phyloP scores from a whole-genome alignment of 2,113 vertebrate genomes.

The Hemibagrus wyckioides region DNA sequence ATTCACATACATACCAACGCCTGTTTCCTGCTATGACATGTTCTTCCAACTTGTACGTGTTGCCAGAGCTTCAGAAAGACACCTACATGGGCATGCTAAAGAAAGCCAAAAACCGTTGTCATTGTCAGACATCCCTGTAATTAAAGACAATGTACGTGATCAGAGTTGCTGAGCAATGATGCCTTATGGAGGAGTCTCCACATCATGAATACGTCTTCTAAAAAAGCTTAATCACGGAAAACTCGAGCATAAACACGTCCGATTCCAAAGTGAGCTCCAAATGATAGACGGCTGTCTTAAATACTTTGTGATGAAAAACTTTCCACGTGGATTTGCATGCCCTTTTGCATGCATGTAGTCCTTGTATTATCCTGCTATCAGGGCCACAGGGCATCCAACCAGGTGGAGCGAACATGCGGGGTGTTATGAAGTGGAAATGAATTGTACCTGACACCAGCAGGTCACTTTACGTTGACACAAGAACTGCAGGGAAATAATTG shows the following conservation, averaged over 20 bases:
- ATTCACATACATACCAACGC: conserved; percentile 5
- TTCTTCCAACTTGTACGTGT: background rate
- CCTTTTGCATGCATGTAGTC: background rate
- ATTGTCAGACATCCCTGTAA: background rate
- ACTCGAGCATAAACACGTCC: background rate
- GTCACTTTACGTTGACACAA: background rate
- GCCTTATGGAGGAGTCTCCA: background rate
- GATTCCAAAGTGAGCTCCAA: background rate
- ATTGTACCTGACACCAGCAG: background rate
- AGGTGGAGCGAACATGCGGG: background rate
- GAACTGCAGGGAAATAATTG: background rate
- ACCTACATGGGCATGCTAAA: conserved; percentile 1
- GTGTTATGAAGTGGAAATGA: background rate
- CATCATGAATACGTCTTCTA: background rate
- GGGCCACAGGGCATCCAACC: background rate
- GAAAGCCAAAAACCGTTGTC: background rate
- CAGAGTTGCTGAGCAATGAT: background rate
- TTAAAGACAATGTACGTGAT: background rate
- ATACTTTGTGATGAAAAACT: background rate
- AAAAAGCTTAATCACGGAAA: background rate
- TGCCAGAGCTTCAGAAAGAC: background rate
- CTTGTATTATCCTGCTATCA: background rate
- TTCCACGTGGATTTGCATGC: conserved; percentile 6
- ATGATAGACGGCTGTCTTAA: background rate
- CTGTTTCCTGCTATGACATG: conserved; percentile 17